Evolutionary conservation across 2,113 vertebrate species (phyloP).

Genomic region (Daubentonia madagascariensis): DNA sequence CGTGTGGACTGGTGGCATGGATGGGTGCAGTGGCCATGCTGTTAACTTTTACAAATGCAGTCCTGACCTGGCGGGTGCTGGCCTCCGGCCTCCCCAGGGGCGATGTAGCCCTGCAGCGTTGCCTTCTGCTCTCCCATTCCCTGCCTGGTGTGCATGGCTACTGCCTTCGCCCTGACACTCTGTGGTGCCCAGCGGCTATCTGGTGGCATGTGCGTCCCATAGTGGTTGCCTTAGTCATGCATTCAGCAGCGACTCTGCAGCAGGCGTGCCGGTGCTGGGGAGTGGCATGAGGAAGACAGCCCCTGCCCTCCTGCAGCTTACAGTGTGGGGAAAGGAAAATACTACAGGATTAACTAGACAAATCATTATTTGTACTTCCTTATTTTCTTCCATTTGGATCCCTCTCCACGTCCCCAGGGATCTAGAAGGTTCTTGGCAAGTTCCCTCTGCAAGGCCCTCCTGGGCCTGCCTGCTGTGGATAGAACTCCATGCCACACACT

Average conservation of each 20-base stretch:
- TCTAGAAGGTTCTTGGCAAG: not conserved
- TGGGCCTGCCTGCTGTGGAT: not conserved
- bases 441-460: not conserved
- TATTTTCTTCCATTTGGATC: not conserved
- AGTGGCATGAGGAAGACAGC: not conserved
- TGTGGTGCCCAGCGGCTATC: not conserved
- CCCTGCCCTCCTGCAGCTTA: not conserved
- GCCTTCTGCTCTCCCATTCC: too few species aligned
- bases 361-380: not conserved
- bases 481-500: not conserved
- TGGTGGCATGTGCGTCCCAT: not conserved
- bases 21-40: rapidly evolving
- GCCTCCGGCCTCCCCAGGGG: not conserved
- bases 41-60: not conserved
- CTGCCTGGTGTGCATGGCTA: too few species aligned
- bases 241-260: too few species aligned
- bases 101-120: rapidly evolving
- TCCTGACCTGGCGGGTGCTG: not conserved
- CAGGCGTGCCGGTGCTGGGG: not conserved
- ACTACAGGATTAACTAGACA: too few species aligned
- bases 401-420: not conserved
- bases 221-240: not conserved
- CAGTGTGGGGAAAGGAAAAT: not conserved
- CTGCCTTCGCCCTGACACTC: not conserved
- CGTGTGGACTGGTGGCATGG: not conserved